Evolutionary conservation across 1,140 invertebrate species (phyloP), one percentile per base, ranked within the genome.

Genomic region (Dolichoris vasculosae): DNA sequence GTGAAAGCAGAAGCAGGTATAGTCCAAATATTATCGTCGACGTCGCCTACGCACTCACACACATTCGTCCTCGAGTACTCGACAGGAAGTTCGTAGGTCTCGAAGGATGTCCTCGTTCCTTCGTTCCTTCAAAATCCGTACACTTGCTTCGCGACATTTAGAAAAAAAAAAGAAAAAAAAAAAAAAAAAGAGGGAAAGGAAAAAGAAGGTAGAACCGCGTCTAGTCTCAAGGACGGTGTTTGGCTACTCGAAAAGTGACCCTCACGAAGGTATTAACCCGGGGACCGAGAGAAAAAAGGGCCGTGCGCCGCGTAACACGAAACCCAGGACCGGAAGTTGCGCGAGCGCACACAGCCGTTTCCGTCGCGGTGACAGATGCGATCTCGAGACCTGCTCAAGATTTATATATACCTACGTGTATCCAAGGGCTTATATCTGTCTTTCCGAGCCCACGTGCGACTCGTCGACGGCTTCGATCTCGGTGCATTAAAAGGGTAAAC

Each of bases 291-390:
- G 73, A 84, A 59, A 84, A 43, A 43, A 64, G 26, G 26, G 7
- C 20, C 51, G 84, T 51, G 82, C 83, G 15, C 1, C 51, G 87
- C 80, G 84, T 87, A 87, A 87, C 85, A 59, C 85, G 85, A 87
- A 69, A 82, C 81, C 20, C 51, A 32, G 11, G 85, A 86, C 48
- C 87, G 87, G 87, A 87, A 86, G 87, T 86, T 86, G 78, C 82
- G 83, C 43, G 64, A 23, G 69, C 76, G 86, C 46, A 26, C 46
- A 35, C 87, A 87, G 85, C 87, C 85, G 85, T 87, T 87, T 87
- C 87, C 87, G 87, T 84, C 82, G 51, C 80, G 46, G 82, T 85
- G 87, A 84, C 85, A 86, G 87, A 87, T 85, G 85, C 83, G 69
- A 86, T 88, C 86, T 83, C 82, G 64, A 38, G 32, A 69, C 73